Conservation (phyloP, 2,797 vertebrate species). For the Rhincodon typus region DNA sequence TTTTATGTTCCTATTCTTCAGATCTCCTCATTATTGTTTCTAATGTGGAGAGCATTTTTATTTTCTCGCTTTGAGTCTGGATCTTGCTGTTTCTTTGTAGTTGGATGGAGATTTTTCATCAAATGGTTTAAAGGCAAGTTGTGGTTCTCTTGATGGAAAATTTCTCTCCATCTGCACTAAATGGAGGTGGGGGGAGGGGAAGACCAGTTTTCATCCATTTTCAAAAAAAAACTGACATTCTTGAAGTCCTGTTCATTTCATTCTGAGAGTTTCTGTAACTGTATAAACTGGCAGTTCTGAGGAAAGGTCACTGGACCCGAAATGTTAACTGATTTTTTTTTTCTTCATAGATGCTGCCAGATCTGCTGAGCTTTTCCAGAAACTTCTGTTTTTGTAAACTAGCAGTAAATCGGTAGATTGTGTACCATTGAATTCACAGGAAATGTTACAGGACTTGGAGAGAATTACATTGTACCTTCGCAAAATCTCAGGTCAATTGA, state of each 20-base stretch:
- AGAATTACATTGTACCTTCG: not conserved
- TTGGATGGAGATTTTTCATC: not conserved
- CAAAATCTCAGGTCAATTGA: not conserved
- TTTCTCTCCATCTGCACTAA: not conserved
- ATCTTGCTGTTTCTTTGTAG: not conserved
- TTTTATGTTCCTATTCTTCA: not conserved
- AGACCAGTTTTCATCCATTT: not conserved
- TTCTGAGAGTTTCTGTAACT: not conserved
- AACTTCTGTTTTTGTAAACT: no score
- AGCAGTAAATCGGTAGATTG: no score
- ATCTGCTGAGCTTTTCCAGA: no score
- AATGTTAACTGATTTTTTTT: no score
- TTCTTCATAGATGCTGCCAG: no score
- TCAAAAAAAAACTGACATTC: not conserved
- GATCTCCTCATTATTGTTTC: not conserved
- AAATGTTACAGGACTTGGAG: no score
- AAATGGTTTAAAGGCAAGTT: not conserved
- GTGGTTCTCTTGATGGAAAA: not conserved
- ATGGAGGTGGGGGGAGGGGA: no score
- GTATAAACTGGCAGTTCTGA: not conserved
- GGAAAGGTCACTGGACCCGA: no score
- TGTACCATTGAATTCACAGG: no score
- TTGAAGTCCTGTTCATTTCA: not conserved
- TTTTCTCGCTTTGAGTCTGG: not conserved
- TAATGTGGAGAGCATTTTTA: not conserved